phyloP scores from a whole-genome alignment of 2,888 invertebrate species.

The Tipula vernalis region DNA sequence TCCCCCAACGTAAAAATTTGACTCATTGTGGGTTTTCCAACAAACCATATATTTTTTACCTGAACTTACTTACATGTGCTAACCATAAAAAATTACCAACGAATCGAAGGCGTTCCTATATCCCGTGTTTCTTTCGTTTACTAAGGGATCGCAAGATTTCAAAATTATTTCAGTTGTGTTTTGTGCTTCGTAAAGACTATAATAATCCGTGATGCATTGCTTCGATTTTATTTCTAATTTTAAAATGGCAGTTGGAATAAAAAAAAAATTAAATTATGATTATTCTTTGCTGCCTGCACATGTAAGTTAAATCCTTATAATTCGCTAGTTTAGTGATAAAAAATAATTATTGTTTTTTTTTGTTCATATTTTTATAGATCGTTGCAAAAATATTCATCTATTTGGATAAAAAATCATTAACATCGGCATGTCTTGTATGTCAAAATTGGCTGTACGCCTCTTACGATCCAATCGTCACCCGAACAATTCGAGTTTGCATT shows the following conservation, averaged over 20 bases:
- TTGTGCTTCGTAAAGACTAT: too few relatives aligned
- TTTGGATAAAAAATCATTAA: neutral
- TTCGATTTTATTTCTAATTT: neutral
- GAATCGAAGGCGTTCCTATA: too few relatives aligned
- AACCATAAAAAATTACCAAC: too few relatives aligned
- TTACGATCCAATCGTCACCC: neutral
- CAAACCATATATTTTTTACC: too few relatives aligned
- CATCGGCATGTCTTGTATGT: neutral
- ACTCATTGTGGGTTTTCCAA: too few relatives aligned
- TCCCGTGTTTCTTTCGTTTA: too few relatives aligned
- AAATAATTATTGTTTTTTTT: neutral
- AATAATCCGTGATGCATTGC: neutral
- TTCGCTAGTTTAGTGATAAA: too few relatives aligned
- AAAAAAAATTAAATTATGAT: neutral
- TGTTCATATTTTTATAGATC: neutral
- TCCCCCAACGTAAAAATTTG: too few relatives aligned
- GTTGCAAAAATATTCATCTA: neutral
- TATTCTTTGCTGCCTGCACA: neutral
- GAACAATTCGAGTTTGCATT: neutral
- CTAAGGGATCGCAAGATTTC: too few relatives aligned
- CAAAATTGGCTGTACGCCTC: neutral
- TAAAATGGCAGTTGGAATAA: neutral
- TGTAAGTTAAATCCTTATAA: neutral
- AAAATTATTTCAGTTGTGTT: too few relatives aligned
- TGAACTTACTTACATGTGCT: too few relatives aligned